Evolutionary conservation across 2,888 invertebrate genomes (phyloP), one percentile per base, ranked within the genome.

Genomic region (Lycocerus yunnanus): DNA sequence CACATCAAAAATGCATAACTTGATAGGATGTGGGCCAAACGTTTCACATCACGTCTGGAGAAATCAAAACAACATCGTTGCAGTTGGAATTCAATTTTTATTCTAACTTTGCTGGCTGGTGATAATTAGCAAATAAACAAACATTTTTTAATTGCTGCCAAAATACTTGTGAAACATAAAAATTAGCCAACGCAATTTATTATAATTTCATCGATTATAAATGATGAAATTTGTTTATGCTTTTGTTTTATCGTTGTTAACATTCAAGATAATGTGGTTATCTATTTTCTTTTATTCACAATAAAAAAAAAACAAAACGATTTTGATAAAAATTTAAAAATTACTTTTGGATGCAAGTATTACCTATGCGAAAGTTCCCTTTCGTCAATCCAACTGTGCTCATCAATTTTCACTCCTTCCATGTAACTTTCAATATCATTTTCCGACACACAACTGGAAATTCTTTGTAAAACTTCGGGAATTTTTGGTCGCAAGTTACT

Each of bases 351-450:
- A 15, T 13, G 10, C 6, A 70, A 27, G 82, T 43, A 43, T 43
- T 86, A 91, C 91, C 91, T 91, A 88, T 91, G 91, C 66, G 89
- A 88, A 14, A 90, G 84, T 21, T 88, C 88, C 80, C 92, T 87
- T 81, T 89, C 89, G 84, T 91, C 90, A 75, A 90, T 87, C 90
- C 90, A 90, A 63, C 86, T 87, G 79, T 86, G 87, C 58, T 83
- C 83, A 68, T 88, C 87, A 58, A 84, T 84, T 6, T 80, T 73
- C 73, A 89, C 84, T 2, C 90, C 89, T 78, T 89, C 89, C n/a
- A 89, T 89, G 82, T 89, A 90, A 81, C 89, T 88, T 80, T 91
- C 91, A 69, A 90, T 80, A 77, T 91, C 91, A 58, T 87, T 81
- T 77, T 91, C 91, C 68, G 89, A 88, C 10, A 75, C 73, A 68